phyloP scores from a whole-genome alignment of 1,140 invertebrate genomes.

The Diachasma alloeum region DNA sequence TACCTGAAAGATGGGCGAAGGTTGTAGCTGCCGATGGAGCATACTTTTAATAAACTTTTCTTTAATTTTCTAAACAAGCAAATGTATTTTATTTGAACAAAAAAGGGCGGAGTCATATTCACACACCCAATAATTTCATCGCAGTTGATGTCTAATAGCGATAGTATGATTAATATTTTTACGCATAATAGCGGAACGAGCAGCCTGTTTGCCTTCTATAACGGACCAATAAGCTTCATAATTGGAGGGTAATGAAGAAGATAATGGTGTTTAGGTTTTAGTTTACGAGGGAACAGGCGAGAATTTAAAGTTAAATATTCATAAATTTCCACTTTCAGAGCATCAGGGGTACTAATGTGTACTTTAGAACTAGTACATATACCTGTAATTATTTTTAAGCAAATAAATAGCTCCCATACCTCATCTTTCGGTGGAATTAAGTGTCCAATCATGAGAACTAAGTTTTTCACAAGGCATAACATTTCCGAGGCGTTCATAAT shows the following conservation, averaged over 20 bases:
- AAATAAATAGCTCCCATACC: constrained; percentile 38
- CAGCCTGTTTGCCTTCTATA: neutral
- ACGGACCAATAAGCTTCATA: neutral
- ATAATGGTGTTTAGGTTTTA: constrained; percentile 10
- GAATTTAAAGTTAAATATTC: neutral
- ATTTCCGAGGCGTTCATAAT: constrained; percentile 44
- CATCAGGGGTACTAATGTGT: neutral
- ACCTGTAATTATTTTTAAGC: neutral
- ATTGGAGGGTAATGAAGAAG: neutral
- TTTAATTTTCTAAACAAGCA: too few relatives aligned
- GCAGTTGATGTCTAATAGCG: constrained; percentile 1
- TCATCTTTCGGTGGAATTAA: constrained; percentile 38
- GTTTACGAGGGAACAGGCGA: neutral
- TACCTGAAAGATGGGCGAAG: too few relatives aligned
- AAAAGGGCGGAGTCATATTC: too few relatives aligned
- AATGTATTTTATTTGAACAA: too few relatives aligned
- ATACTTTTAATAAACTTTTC: too few relatives aligned
- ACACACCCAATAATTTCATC: neutral
- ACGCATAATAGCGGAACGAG: neutral
- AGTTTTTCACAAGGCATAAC: constrained; percentile 38
- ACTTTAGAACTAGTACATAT: neutral
- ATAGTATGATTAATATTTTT: constrained; percentile 7
- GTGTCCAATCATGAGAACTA: constrained; percentile 41
- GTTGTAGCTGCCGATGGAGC: too few relatives aligned
- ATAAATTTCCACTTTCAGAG: neutral